A percentile compares a stretch with the other conserved stretches of the same genome.
Conservation (phyloP, 1,140 invertebrate species). For the Bombus ignitus region DNA sequence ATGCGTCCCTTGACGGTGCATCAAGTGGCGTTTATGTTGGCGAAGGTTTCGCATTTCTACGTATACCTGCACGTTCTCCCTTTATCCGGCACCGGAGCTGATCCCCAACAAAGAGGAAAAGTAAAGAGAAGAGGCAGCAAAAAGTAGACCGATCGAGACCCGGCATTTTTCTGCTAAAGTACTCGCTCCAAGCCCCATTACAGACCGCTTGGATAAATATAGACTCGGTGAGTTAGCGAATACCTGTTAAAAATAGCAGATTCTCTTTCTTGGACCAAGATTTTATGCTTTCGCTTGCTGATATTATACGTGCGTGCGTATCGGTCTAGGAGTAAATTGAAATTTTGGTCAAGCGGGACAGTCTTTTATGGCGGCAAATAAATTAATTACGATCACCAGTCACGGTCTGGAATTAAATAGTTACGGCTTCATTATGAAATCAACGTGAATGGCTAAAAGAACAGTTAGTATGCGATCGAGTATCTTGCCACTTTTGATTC, state of each 20-base stretch:
- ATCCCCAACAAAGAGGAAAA: conserved; percentile 37
- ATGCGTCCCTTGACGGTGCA: not conserved
- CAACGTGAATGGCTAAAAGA: not conserved
- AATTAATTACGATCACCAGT: not conserved
- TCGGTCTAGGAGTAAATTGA: too few species aligned
- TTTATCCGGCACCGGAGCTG: not conserved
- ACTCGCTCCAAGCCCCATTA: conserved; percentile 31
- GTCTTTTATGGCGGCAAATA: not conserved
- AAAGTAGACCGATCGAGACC: conserved; percentile 35
- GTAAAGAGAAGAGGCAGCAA: conserved; percentile 23
- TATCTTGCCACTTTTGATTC: not conserved
- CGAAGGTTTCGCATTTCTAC: conserved; percentile 6
- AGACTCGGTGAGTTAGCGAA: conserved; percentile 22
- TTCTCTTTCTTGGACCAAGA: conserved; percentile 1
- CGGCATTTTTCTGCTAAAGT: conserved; percentile 35
- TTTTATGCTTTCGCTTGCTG: not conserved
- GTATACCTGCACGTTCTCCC: not conserved
- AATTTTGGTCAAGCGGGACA: not conserved
- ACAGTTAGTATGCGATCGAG: conserved; percentile 14
- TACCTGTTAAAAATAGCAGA: conserved; percentile 28
- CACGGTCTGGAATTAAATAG: not conserved
- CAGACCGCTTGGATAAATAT: conserved; percentile 28
- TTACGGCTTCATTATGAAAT: not conserved
- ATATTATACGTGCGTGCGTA: not conserved
- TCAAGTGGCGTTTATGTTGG: not conserved